Evolutionary conservation across 2,113 vertebrate species (phyloP), one percentile per base, ranked within the genome.

Genomic region (Delphinapterus leucas): DNA sequence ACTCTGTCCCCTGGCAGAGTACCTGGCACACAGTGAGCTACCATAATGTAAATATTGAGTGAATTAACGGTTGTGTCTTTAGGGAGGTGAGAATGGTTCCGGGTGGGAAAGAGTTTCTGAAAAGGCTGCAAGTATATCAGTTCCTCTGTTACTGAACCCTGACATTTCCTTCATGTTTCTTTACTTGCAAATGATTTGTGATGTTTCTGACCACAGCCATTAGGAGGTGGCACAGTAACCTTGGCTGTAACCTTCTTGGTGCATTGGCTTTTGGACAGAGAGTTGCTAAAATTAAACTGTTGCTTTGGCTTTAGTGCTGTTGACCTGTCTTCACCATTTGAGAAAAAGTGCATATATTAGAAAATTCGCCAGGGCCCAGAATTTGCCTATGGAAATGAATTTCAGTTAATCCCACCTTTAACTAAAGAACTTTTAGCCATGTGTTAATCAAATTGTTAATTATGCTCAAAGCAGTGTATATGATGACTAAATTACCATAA

Each of bases 221-320:
- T 67, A 90, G 47, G 80, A 36, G 63, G 38, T 92, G 84, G 63
- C 84, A 73, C 83, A 68, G 87, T 97, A 80, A 98, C 98, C 93
- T 96, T 98, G 97, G 8, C 65, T 91, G 18, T 96, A 97, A 97
- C 93, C 94, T 96, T 97, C 38, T 93, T 92, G 7, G 0, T 63
- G 53, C 71, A 90, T n/a, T 93, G 68, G 92, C 80, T 92, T 61
- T 96, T 97, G 38, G 53, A 74, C 21, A 88, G 81, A 93, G 10
- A 71, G 58, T 93, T 97, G 96, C 96, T 97, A 96, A 96, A 98
- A 98, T 97, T 97, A 97, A 96, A 95, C 96, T 95, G 60, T 85
- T 74, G 33, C 82, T 97, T 87, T 98, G 94, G 96, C 63, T 98
- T 86, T 86, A 94, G 41, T 60, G 14, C 6, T 93, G 6, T 89